These are phyloP conservation scores for Drosophila tani DNA, from an alignment of 1,140 invertebrate genomes.

Conservation along the genomic window DNA sequence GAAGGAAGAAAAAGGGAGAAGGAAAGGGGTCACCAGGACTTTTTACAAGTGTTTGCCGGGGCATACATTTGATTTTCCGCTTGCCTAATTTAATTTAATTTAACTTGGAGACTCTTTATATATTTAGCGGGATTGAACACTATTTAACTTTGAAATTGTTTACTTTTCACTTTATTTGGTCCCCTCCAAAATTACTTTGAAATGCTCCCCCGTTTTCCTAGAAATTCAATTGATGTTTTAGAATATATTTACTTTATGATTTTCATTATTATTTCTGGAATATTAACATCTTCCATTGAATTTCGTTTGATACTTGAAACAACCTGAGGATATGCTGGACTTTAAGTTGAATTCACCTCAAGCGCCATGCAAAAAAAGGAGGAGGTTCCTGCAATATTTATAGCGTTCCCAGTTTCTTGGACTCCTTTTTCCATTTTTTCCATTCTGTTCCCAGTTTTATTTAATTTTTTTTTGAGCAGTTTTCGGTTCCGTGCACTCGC, in stretches of 20 bases:
- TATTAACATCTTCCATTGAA: not conserved
- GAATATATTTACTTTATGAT: not conserved
- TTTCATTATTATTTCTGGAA: not conserved
- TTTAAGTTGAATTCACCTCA: not conserved
- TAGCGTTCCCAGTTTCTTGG: conserved; percentile 13
- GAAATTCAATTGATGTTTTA: not conserved
- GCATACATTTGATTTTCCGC: conserved; percentile 4
- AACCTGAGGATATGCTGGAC: not conserved
- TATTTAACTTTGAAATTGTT: no score
- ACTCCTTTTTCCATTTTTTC: conserved; percentile 2
- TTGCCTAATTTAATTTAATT: not conserved
- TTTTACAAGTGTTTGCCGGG: conserved; percentile 9
- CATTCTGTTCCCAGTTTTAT: conserved; percentile 13
- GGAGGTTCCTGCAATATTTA: conserved; percentile 17
- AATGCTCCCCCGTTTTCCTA: not conserved
- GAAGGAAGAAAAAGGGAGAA: not conserved
- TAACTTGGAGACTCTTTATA: not conserved
- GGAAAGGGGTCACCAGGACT: not conserved
- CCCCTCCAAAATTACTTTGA: not conserved
- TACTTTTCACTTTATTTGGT: no score
- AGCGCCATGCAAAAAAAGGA: not conserved
- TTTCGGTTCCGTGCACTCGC: conserved; percentile 67
- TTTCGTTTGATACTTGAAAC: not conserved
- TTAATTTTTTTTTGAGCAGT: conserved; percentile 39
- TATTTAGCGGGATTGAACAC: no score